Base-by-base conservation (phyloP, 2,797 vertebrate genomes). In the Lagodon rhomboides region DNA sequence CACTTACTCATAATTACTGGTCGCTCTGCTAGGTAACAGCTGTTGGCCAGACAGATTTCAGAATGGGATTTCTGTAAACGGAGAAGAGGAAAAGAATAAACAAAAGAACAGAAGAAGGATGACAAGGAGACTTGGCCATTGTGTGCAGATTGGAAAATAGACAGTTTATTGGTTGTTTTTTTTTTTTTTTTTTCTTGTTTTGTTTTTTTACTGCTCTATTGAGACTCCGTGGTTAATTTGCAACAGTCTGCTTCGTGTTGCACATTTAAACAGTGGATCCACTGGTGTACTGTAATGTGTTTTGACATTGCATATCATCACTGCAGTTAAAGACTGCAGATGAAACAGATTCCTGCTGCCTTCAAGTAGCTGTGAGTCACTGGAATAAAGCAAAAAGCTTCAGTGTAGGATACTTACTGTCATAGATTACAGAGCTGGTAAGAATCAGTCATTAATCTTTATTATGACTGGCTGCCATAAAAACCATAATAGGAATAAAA, bases 1-100 rank as follows among this genome's bases (percentile, higher is more conserved):
- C 89, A 92, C 91, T 93, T 93, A 80, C 56, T 76, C 85, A 87
- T 91, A 94, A 93, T 94, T 93, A 93, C 61, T 72, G 78, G 84
- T 90, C 84, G 90, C 90, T 90, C 62, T 77, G 87, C 80, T 79
- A 90, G 85, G 90, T 86, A 90, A 83, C 92, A 94, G 92, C 90
- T 94, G 93, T 85, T 87, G 72, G 87, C 56, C 68, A 73, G 63
- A 89, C 70, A 77, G 84, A 73, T 66, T 77, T 78, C 68, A 67
- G 34, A 90, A 76, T 62, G 51, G 47, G 59, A 75, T 73, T 72
- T 76, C 54, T 77, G 54, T 55, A 69, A 72, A 81, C 16, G 8
- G 61, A 79, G 55, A 27, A 12, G 20, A 50, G 18, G 1, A 61
- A 47, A 68, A 65, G 20, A 55, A 71, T 77, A 68, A 30, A 44